Evolutionary conservation across 23 tunicate species (phyloP).

Genomic region (Trididemnum nubilum): DNA sequence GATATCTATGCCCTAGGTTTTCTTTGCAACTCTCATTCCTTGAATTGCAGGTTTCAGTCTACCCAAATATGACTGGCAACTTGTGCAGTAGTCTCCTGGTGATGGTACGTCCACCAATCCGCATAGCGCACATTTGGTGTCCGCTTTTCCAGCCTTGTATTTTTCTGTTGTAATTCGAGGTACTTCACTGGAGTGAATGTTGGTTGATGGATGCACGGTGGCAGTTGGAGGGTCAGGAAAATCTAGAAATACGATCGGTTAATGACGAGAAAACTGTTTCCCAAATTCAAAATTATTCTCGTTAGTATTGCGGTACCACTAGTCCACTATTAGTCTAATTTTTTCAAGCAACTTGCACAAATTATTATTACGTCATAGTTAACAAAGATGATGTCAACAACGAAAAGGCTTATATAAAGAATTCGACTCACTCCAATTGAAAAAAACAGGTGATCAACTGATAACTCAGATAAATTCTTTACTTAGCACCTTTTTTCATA

Average conservation of each 20-base stretch:
- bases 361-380: too few relatives aligned
- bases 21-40: slow-evolving; percentile 19
- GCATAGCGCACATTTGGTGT: slow-evolving; percentile 28
- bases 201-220: not conserved
- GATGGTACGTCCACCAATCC: slow-evolving; percentile 28
- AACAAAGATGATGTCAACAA: too few relatives aligned
- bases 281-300: too few relatives aligned
- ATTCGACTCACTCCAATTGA: too few relatives aligned
- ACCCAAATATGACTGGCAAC: slow-evolving; percentile 39
- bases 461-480: too few relatives aligned
- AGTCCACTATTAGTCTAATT: too few relatives aligned
- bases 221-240: slow-evolving; percentile 5
- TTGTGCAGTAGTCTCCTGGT: slow-evolving; percentile 28
- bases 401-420: too few relatives aligned
- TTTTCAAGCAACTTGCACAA: too few relatives aligned
- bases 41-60: slow-evolving; percentile 34
- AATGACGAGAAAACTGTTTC: too few relatives aligned
- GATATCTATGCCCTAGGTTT: not conserved
- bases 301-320: too few relatives aligned
- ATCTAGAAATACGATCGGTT: not conserved
- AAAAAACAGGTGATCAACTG: too few relatives aligned
- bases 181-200: not conserved
- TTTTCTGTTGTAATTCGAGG: not conserved
- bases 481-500: too few relatives aligned
- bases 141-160: not conserved